Percentiles rank a stretch among this genome's conserved stretches.
Conservation (phyloP, 1,140 invertebrate species). For the Heliconius hermathena region DNA sequence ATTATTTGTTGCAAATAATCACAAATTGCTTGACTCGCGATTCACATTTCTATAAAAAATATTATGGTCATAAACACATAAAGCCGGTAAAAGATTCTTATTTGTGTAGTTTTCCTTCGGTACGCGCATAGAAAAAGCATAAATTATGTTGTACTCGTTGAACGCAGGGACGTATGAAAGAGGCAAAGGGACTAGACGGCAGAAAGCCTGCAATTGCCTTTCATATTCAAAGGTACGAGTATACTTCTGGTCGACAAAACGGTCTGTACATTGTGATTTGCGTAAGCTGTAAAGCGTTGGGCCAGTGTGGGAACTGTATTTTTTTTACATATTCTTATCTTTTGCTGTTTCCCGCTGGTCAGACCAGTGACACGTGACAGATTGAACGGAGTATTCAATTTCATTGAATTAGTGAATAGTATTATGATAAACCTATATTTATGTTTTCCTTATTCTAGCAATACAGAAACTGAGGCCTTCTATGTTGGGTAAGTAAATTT, state of each 20-base stretch:
- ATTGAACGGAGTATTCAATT: not conserved
- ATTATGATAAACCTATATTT: not conserved
- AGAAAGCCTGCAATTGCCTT: constrained; percentile 26
- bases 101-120: not conserved
- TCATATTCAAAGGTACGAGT: constrained; percentile 27
- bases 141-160: constrained; percentile 25
- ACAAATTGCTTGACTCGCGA: not conserved
- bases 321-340: not conserved
- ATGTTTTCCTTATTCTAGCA: not conserved
- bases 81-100: not conserved
- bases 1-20: not conserved
- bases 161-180: constrained; percentile 14
- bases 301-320: not conserved
- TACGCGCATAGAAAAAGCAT: constrained; percentile 31
- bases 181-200: constrained; percentile 4
- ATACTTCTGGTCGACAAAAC: constrained; percentile 17
- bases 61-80: not conserved
- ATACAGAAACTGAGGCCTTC: too few species aligned
- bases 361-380: not conserved
- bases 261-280: not conserved
- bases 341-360: not conserved
- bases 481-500: too few species aligned
- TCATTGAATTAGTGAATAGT: not conserved
- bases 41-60: not conserved
- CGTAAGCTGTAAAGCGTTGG: not conserved